phyloP scores from a whole-genome alignment of 2,113 vertebrate genomes.

The Salvelinus namaycush region DNA sequence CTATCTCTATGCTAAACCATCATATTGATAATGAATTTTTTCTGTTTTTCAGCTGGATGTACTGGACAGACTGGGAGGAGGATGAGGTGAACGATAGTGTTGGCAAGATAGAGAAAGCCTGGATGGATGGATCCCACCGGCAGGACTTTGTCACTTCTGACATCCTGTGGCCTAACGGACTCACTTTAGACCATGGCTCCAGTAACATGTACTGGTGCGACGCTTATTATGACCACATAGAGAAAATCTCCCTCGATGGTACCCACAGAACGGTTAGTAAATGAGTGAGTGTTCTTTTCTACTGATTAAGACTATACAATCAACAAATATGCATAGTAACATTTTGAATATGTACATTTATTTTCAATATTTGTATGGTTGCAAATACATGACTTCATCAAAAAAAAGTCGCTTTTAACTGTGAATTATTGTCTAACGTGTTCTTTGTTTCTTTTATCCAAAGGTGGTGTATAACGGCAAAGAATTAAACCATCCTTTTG shows the following conservation, averaged over 20 bases:
- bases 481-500: conserved; percentile 86
- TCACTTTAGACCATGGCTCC: conserved; percentile 79
- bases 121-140: conserved; percentile 85
- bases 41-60: conserved; percentile 81
- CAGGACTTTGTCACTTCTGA: conserved; percentile 85
- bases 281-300: conserved; percentile 17
- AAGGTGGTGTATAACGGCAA: conserved; percentile 85
- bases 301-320: not conserved
- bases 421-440: not conserved
- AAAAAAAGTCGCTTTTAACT: not conserved
- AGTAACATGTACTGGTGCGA: conserved; percentile 86
- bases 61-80: conserved; percentile 92
- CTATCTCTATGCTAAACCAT: too few species aligned
- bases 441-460: conserved; percentile 39
- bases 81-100: conserved; percentile 85
- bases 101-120: conserved; percentile 87
- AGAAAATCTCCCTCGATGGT: conserved; percentile 85
- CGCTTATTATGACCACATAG: conserved; percentile 88
- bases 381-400: not conserved
- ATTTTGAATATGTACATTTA: not conserved
- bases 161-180: conserved; percentile 89
- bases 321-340: not conserved
- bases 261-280: conserved; percentile 82
- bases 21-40: not conserved
- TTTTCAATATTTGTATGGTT: not conserved